These are phyloP conservation scores for Melanophora roralis DNA, from an alignment of 2,888 invertebrate genomes.

Conservation along the genomic window DNA sequence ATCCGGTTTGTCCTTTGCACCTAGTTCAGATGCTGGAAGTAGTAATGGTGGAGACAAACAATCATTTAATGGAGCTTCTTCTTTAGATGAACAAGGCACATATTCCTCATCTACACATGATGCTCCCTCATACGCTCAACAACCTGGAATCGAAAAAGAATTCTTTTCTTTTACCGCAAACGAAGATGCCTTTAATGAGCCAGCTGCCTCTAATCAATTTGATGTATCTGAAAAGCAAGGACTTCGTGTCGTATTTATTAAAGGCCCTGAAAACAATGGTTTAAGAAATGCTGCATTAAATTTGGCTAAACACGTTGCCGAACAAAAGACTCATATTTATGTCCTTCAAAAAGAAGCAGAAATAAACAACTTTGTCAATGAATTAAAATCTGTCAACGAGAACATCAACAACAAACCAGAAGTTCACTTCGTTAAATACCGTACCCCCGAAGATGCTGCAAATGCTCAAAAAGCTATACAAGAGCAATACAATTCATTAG, in stretches of 20 bases:
- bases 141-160: slow-evolving; percentile 72
- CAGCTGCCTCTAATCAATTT: slow-evolving; percentile 64
- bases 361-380: slow-evolving; percentile 69
- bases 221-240: slow-evolving; percentile 69
- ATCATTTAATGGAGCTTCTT: no score
- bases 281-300: slow-evolving; percentile 70
- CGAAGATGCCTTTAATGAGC: slow-evolving; percentile 71
- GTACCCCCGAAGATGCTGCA: slow-evolving; percentile 71
- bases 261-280: slow-evolving; percentile 73
- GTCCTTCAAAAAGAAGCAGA: slow-evolving; percentile 74
- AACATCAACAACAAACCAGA: slow-evolving; percentile 70
- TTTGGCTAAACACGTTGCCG: slow-evolving; percentile 69
- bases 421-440: slow-evolving; percentile 74
- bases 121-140: slow-evolving; percentile 42
- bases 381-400: slow-evolving; percentile 68
- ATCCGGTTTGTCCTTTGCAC: slow-evolving; percentile 69
- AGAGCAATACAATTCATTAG: slow-evolving; percentile 70
- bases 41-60: slow-evolving; percentile 38
- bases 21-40: slow-evolving; percentile 64
- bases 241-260: slow-evolving; percentile 72
- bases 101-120: slow-evolving; percentile 20
- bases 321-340: slow-evolving; percentile 73
- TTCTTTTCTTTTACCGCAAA: slow-evolving; percentile 74
- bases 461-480: slow-evolving; percentile 72
- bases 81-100: no score